Conservation (phyloP, 2,888 invertebrate genomes). For the Oscheius sp. region DNA sequence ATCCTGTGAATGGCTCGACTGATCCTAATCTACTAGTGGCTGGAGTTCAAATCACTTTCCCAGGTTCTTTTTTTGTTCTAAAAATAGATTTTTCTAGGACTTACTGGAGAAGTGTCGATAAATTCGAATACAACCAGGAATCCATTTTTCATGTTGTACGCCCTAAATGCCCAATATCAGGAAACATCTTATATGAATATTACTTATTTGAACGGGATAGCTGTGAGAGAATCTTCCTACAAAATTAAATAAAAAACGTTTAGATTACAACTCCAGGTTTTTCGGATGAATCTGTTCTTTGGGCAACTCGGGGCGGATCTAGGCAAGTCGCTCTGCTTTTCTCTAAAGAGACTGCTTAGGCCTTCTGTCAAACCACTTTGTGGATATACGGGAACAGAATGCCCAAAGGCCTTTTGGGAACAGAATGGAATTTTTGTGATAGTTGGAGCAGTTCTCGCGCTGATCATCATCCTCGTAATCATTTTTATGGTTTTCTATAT, state of each 20-base stretch:
- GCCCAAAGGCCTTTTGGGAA: constrained; percentile 45
- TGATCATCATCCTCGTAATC: constrained; percentile 23
- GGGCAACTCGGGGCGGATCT: constrained; percentile 26
- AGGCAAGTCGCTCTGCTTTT: background rate
- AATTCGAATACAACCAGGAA: constrained; percentile 43
- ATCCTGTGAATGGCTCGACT: background rate
- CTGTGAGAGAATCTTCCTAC: background rate
- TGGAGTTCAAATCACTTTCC: constrained; percentile 37
- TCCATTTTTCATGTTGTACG: constrained; percentile 44
- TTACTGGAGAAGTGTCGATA: constrained; percentile 49
- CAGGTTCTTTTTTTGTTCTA: constrained; percentile 14
- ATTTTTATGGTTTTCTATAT: constrained; percentile 21
- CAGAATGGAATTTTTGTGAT: constrained; percentile 44
- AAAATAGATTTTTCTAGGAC: constrained; percentile 30
- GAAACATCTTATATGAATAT: constrained; percentile 42
- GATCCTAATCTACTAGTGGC: constrained; percentile 16
- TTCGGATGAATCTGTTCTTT: constrained; percentile 9
- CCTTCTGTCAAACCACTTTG: constrained; percentile 44
- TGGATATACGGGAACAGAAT: constrained; percentile 40
- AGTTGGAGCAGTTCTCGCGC: constrained; percentile 29
- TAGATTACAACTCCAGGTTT: background rate
- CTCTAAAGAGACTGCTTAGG: background rate
- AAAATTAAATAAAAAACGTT: background rate
- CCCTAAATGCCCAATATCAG: constrained; percentile 37
- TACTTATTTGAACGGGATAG: constrained; percentile 31